These are phyloP conservation scores for Idaea dimidiata DNA, from an alignment of 2,888 invertebrate genomes.

Conservation along the genomic window DNA sequence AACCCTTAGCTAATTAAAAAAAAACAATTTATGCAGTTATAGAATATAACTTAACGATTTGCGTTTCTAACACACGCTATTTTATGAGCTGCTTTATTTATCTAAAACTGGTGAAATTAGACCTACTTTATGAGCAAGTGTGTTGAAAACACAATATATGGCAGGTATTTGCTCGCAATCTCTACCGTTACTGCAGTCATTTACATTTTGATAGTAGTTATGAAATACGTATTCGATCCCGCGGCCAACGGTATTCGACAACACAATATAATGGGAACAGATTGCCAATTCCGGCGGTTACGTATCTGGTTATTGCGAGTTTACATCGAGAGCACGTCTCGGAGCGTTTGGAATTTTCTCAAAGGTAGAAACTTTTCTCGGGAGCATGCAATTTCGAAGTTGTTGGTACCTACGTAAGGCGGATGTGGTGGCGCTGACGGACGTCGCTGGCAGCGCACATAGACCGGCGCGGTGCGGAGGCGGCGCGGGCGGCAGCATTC, in stretches of 20 bases:
- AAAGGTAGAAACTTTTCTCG: conserved; percentile 70
- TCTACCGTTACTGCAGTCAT: conserved; percentile 23
- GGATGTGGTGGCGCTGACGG: background rate
- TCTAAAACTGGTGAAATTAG: too few relatives aligned
- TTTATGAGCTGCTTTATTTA: too few relatives aligned
- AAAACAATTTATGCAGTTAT: too few relatives aligned
- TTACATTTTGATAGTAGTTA: conserved; percentile 25
- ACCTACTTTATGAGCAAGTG: too few relatives aligned
- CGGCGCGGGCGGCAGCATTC: conserved; percentile 18
- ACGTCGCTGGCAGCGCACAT: conserved; percentile 18
- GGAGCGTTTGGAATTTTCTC: conserved; percentile 63
- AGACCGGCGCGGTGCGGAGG: conserved; percentile 32
- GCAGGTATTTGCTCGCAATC: conserved; percentile 19
- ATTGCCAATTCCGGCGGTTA: conserved; percentile 60
- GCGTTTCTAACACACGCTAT: too few relatives aligned
- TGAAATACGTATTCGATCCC: conserved; percentile 19
- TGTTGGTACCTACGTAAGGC: conserved; percentile 37
- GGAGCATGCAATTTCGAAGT: conserved; percentile 68
- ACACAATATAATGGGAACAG: conserved; percentile 50
- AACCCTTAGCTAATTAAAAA: too few relatives aligned
- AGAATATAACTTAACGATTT: too few relatives aligned
- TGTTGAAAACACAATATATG: conserved; percentile 17
- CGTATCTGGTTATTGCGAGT: conserved; percentile 61
- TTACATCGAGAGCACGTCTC: conserved; percentile 60
- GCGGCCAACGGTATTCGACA: conserved; percentile 24